Conservation (phyloP, 2,888 invertebrate genomes). For the Pseudeuparius sepicola region DNA sequence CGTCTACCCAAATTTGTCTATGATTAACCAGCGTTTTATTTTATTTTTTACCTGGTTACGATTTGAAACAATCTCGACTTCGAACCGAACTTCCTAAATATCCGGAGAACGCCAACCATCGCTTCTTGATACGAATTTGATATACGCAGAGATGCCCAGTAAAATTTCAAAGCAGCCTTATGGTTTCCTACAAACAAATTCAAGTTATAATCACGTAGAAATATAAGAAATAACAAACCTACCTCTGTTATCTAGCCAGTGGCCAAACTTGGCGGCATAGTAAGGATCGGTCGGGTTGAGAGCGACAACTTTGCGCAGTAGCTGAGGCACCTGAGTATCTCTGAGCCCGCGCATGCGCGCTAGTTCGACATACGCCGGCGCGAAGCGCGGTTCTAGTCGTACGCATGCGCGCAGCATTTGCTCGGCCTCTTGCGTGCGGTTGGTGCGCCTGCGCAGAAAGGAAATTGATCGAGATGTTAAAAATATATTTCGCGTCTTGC, state of each 20-base stretch:
- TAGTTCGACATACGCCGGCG: slow-evolving; percentile 59
- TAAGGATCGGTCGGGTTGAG: slow-evolving; percentile 60
- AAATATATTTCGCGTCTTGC: slow-evolving; percentile 40
- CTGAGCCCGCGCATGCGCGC: slow-evolving; percentile 47
- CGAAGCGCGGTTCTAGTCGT: slow-evolving; percentile 55
- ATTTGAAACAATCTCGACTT: slow-evolving; percentile 55
- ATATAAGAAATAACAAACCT: slow-evolving; percentile 11
- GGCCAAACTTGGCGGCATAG: slow-evolving; percentile 59
- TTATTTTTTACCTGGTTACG: slow-evolving; percentile 46
- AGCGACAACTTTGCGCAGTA: slow-evolving; percentile 52
- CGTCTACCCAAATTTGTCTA: background rate
- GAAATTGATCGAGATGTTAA: no score
- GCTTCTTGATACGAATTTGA: slow-evolving; percentile 47
- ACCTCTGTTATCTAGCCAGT: slow-evolving; percentile 61
- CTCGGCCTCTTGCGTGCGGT: slow-evolving; percentile 53
- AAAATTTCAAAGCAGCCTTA: slow-evolving; percentile 44
- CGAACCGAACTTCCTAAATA: slow-evolving; percentile 53
- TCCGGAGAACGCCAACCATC: slow-evolving; percentile 50
- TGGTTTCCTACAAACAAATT: slow-evolving; percentile 40
- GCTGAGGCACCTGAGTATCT: slow-evolving; percentile 45
- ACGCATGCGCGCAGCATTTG: slow-evolving; percentile 61
- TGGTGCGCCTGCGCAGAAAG: slow-evolving; percentile 58
- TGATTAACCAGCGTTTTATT: background rate
- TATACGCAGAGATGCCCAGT: slow-evolving; percentile 45
- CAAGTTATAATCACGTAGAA: slow-evolving; percentile 6